Percentiles rank a stretch among this genome's conserved stretches.
Conservation (phyloP, 1,140 invertebrate genomes). For the Solen grandis region DNA sequence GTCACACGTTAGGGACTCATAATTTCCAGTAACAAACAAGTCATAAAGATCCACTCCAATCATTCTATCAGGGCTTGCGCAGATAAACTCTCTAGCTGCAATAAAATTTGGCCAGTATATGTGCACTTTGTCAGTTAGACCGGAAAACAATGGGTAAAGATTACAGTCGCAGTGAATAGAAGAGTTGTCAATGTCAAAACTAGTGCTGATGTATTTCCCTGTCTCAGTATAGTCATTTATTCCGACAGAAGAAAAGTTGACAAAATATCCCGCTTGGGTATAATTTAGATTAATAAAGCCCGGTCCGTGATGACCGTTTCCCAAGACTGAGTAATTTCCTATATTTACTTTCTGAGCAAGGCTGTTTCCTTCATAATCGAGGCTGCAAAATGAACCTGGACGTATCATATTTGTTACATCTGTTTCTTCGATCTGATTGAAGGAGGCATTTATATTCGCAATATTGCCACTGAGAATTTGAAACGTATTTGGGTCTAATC, state of each 20-base stretch:
- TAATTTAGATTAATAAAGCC: background rate
- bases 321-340: background rate
- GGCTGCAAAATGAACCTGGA: constrained; percentile 9
- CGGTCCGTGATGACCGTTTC: constrained; percentile 2
- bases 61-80: constrained; percentile 11
- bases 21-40: background rate
- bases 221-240: background rate
- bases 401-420: constrained; percentile 24
- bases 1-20: constrained; percentile 13
- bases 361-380: background rate
- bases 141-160: constrained; percentile 10
- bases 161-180: constrained; percentile 26
- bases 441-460: background rate
- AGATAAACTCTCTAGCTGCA: background rate
- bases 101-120: constrained; percentile 17
- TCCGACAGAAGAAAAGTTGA: constrained; percentile 16
- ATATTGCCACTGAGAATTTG: constrained; percentile 1
- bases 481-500: background rate
- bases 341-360: background rate
- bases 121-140: background rate
- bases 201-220: background rate
- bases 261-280: background rate
- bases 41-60: background rate
- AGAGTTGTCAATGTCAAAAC: background rate
- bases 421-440: constrained; percentile 2